Evolutionary conservation across 2,888 invertebrate genomes (phyloP), one percentile per base, ranked within the genome.

Genomic region (Chaetogeoica ovagalla): DNA sequence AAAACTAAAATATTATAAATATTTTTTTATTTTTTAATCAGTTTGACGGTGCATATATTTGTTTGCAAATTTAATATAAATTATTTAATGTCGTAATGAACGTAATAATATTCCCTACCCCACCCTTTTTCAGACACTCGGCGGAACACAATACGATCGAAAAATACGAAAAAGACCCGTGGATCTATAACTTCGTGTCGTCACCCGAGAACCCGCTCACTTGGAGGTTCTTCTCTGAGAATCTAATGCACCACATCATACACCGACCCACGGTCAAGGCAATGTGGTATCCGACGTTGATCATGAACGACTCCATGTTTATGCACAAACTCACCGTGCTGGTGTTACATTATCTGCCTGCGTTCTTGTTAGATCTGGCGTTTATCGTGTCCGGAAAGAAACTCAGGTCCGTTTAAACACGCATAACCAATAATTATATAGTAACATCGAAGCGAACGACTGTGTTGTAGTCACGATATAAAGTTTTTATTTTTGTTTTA

Each of bases 321-420:
- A 84, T 57, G 17, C 79, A 79, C 57, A 79, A 79, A 0, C 81
- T 92, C 21, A 89, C 89, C 84, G 88, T 89, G 69, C 86, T 92
- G 59, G 87, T 93, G 43, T 87, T 92, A 77, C 94, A 94, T 85
- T 86, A 91, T 81, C 84, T 92, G 13, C 94, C 94, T 0, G 94
- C 93, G 0, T 88, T 90, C 43, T 76, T 92, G 1, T 87, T 91
- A 8, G 94, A 95, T 84, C 86, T 89, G 7, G 79, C 39, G 19
- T 79, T 79, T 43, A 79, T 79, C 11, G 71, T 63, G 17, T 43
- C 63, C 13, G 82, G 79, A 23, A 79, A 79, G 55, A 75, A 75
- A 70, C 75, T 81, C 39, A 77, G 75, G 77, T 81, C 19, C 23
- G 30, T 6, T 13, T 8, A 21, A 5, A 0, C 23, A 8, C 15